Conservation (phyloP, 2,113 vertebrate species). For the Sphyrna mokarran region DNA sequence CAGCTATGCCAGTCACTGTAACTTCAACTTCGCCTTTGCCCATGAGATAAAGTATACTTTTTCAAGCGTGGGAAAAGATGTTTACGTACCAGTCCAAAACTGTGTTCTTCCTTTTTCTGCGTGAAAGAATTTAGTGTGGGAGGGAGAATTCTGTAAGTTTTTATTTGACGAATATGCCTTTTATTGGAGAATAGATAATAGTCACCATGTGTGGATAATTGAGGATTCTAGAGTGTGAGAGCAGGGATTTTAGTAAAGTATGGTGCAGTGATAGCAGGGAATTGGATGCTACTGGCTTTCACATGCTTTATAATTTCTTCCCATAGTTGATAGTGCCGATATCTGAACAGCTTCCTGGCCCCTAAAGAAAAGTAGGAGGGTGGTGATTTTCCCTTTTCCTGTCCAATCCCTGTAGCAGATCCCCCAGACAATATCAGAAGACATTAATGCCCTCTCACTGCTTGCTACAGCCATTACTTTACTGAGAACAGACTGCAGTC, state of each 20-base stretch:
- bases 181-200: no score
- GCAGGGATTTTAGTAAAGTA: no score
- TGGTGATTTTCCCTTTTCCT: neutral
- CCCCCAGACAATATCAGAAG: neutral
- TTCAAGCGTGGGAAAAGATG: no score
- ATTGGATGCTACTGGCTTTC: neutral
- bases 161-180: no score
- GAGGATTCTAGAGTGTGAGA: neutral
- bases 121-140: no score
- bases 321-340: neutral
- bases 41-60: no score
- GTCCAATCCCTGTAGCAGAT: neutral
- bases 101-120: no score
- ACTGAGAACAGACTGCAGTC: neutral
- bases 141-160: no score
- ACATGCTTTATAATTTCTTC: neutral
- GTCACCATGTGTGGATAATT: neutral
- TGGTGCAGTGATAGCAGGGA: neutral
- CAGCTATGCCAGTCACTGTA: no score
- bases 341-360: neutral
- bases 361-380: neutral
- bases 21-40: no score
- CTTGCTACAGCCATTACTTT: neutral
- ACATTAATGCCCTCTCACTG: neutral
- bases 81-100: no score